Evolutionary conservation across 2,888 invertebrate genomes (phyloP).

Genomic region (Erpobdella octoculata): DNA sequence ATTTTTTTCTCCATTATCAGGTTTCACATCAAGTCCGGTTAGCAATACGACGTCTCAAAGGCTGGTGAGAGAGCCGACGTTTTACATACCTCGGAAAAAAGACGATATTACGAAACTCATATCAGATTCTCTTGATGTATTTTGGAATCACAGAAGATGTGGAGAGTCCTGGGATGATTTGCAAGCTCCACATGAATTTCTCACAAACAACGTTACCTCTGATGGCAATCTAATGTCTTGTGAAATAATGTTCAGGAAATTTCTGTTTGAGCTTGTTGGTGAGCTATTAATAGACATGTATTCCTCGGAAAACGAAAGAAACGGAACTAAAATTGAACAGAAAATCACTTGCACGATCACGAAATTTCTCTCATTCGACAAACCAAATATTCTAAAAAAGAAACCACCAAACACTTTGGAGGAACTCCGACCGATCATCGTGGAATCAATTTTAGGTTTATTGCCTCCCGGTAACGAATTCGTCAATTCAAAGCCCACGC

Average conservation of each 20-base stretch:
- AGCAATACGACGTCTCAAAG: too few relatives aligned
- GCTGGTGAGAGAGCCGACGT: too few relatives aligned
- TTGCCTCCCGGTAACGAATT: not conserved
- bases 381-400: not conserved
- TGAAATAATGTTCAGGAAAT: constrained; percentile 8
- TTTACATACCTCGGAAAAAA: constrained; percentile 6
- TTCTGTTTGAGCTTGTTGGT: constrained; percentile 19
- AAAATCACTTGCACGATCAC: not conserved
- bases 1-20: too few relatives aligned
- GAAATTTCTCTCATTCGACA: not conserved
- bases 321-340: not conserved
- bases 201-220: not conserved
- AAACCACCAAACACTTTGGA: constrained; percentile 6
- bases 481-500: not conserved
- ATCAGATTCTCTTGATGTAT: constrained; percentile 5
- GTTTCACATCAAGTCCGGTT: too few relatives aligned
- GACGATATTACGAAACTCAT: constrained; percentile 1
- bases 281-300: constrained; percentile 10
- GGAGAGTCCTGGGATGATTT: constrained; percentile 12
- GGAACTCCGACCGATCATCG: constrained; percentile 14
- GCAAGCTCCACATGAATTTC: not conserved
- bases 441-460: not conserved
- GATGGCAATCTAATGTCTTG: not conserved
- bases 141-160: constrained; percentile 17
- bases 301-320: not conserved